Conservation (phyloP, 2,113 vertebrate species). For the Alethe castanea region DNA sequence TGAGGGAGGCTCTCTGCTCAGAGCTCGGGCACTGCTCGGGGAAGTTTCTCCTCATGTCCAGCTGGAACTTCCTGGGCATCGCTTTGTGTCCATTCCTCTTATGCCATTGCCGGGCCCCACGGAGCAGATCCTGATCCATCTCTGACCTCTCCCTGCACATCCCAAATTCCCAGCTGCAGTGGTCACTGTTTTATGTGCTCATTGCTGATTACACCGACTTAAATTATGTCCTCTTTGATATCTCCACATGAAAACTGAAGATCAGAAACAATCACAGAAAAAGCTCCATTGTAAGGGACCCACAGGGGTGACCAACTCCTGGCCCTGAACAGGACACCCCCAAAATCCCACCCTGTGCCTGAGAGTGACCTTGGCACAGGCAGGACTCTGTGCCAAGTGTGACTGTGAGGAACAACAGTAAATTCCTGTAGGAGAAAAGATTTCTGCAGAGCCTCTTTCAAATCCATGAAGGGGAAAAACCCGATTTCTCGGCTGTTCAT, state of each 20-base stretch:
- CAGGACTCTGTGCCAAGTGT: accelerated
- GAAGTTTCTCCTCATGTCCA: background rate
- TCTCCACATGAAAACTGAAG: accelerated
- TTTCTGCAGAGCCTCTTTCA: background rate
- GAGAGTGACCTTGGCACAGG: background rate
- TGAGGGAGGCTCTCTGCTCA: background rate
- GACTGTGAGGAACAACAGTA: accelerated
- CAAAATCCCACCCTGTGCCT: background rate
- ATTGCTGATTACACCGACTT: accelerated
- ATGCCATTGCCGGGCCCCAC: background rate
- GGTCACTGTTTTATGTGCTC: accelerated
- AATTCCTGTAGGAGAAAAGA: background rate
- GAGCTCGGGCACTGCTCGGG: background rate
- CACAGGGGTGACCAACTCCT: background rate
- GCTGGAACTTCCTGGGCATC: background rate
- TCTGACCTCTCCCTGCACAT: background rate
- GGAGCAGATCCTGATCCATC: background rate
- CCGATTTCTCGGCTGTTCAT: accelerated
- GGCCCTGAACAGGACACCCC: background rate
- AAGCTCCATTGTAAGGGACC: background rate
- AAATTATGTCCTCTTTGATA: accelerated
- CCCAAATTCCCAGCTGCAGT: accelerated
- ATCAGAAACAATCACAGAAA: background rate
- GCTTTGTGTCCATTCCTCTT: background rate
- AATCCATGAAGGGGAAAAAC: accelerated